phyloP scores from a whole-genome alignment of 2,888 invertebrate genomes.

The Epirrhoe tristata region DNA sequence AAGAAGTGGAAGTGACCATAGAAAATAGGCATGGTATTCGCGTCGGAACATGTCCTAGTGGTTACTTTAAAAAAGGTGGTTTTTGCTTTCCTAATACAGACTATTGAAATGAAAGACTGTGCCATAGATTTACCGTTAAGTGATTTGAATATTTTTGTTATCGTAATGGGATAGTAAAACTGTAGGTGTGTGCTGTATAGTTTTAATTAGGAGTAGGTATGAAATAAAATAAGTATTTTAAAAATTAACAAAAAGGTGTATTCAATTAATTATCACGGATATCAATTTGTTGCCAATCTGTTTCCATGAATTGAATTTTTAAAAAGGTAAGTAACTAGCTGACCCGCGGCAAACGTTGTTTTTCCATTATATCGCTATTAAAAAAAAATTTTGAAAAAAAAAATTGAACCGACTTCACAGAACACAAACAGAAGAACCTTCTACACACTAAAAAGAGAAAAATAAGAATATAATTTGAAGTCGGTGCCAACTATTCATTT shows the following conservation, averaged over 20 bases:
- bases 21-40: constrained; percentile 45
- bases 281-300: not conserved
- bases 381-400: too few relatives aligned
- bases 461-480: too few relatives aligned
- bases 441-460: too few relatives aligned
- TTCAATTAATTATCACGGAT: not conserved
- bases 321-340: too few relatives aligned
- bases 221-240: not conserved
- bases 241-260: not conserved
- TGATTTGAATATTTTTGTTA: not conserved
- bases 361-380: too few relatives aligned
- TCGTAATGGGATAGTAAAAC: not conserved
- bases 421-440: too few relatives aligned
- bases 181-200: not conserved
- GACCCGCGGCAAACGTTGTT: too few relatives aligned
- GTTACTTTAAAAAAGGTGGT: constrained; percentile 43
- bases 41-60: constrained; percentile 48
- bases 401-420: too few relatives aligned
- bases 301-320: not conserved
- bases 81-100: constrained; percentile 47
- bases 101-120: constrained; percentile 17
- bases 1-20: constrained; percentile 23
- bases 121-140: not conserved
- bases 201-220: not conserved
- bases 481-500: too few relatives aligned